phyloP scores from a whole-genome alignment of 35 echinoderm and acorn worm genomes.

The Holothuria glaberrima region DNA sequence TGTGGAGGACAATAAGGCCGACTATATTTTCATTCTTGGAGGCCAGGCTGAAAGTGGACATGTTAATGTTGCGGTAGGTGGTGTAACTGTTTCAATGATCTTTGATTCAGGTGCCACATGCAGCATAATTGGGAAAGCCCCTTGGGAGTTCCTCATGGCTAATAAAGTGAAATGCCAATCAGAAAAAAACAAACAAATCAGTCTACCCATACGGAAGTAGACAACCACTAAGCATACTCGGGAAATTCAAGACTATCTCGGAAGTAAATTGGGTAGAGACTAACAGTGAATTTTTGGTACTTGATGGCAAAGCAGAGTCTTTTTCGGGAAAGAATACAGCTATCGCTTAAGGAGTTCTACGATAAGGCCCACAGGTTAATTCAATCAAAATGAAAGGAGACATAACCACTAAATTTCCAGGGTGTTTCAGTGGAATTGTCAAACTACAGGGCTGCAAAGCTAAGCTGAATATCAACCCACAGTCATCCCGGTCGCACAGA shows the following conservation, averaged over 20 bases:
- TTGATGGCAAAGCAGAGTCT: not conserved
- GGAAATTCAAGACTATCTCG: not conserved
- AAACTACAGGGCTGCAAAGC: slow-evolving; percentile 4
- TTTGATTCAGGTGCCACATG: slow-evolving; percentile 15
- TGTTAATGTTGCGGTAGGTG: slow-evolving; percentile 5
- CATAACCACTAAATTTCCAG: slow-evolving; percentile 16
- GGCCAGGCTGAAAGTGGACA: slow-evolving; percentile 2
- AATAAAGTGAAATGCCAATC: not conserved
- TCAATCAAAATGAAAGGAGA: not conserved
- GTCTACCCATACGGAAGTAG: not conserved
- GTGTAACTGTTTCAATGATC: slow-evolving; percentile 6
- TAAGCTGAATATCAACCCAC: slow-evolving; percentile 18
- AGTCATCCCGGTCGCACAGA: slow-evolving; percentile 13
- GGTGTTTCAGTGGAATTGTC: slow-evolving; percentile 24
- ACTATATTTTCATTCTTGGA: slow-evolving; percentile 32
- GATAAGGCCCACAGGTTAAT: not conserved
- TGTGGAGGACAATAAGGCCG: not conserved
- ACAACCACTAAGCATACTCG: slow-evolving; percentile 9
- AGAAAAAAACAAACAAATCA: not conserved
- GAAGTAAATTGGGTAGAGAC: not conserved
- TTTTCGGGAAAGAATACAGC: slow-evolving; percentile 20
- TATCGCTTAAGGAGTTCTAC: not conserved
- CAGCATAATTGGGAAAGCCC: slow-evolving; percentile 5
- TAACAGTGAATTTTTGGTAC: slow-evolving; percentile 26
- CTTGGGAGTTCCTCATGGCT: not conserved